Evolutionary conservation across 2,888 invertebrate species (phyloP).

Genomic region (Leptothorax acervorum): DNA sequence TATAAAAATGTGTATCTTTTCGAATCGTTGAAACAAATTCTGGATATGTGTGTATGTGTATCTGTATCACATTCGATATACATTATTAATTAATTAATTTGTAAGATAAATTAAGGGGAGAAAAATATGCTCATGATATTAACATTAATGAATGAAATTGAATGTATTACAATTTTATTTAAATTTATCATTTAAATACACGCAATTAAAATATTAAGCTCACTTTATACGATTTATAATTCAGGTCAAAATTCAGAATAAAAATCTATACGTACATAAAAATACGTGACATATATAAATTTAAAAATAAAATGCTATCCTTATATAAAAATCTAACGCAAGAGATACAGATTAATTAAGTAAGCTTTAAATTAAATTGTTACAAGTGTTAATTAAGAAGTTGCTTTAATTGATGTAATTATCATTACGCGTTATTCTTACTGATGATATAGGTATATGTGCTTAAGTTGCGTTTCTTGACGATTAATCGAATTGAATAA

Average conservation of each 20-base stretch:
- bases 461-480: background rate
- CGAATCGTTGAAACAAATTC: background rate
- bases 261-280: background rate
- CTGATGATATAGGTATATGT: background rate
- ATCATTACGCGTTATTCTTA: constrained; percentile 17
- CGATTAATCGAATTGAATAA: constrained; percentile 6
- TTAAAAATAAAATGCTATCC: background rate
- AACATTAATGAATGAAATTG: background rate
- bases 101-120: background rate
- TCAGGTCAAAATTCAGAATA: background rate
- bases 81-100: constrained; percentile 1
- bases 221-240: background rate
- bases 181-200: background rate
- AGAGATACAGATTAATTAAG: background rate
- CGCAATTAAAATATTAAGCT: background rate
- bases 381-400: background rate
- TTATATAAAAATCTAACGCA: background rate
- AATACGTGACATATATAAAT: background rate
- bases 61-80: background rate
- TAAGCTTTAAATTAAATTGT: background rate
- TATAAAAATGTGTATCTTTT: background rate
- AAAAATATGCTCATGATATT: no score
- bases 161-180: background rate
- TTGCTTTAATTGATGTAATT: constrained; percentile 11
- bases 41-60: background rate